These are phyloP conservation scores for Napeogenes sylphis DNA, from an alignment of 2,888 invertebrate species.

Conservation along the genomic window DNA sequence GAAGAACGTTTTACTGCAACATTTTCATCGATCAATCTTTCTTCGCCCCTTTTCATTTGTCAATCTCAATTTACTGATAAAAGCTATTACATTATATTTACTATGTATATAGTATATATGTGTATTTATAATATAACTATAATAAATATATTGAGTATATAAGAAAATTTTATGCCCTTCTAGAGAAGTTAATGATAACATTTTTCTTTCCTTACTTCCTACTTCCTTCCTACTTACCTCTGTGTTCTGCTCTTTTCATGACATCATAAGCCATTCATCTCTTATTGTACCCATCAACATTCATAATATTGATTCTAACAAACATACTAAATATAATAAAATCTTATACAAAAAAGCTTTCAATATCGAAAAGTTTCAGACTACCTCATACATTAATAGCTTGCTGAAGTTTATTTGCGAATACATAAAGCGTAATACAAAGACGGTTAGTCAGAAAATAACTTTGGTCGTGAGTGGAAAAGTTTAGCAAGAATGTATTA, in stretches of 20 bases:
- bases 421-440: conserved; percentile 6
- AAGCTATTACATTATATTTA: conserved; percentile 45
- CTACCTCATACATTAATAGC: conserved; percentile 5
- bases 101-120: conserved; percentile 24
- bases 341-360: not conserved
- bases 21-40: conserved; percentile 53
- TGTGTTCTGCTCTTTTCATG: too few relatives aligned
- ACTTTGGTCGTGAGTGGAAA: conserved; percentile 5
- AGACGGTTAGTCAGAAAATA: conserved; percentile 8
- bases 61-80: conserved; percentile 61
- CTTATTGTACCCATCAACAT: too few relatives aligned
- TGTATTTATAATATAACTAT: too few relatives aligned
- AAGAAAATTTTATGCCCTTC: too few relatives aligned
- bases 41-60: conserved; percentile 53
- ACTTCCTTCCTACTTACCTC: too few relatives aligned
- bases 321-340: not conserved
- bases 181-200: too few relatives aligned
- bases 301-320: not conserved
- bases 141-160: too few relatives aligned
- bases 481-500: conserved; percentile 8
- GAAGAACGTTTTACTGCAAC: conserved; percentile 50
- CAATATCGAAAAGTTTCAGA: conserved; percentile 2
- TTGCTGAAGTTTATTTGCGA: conserved; percentile 4
- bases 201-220: too few relatives aligned
- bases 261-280: too few relatives aligned